These are phyloP conservation scores for Aphyosemion australe DNA, from an alignment of 2,113 vertebrate species.

Conservation along the genomic window DNA sequence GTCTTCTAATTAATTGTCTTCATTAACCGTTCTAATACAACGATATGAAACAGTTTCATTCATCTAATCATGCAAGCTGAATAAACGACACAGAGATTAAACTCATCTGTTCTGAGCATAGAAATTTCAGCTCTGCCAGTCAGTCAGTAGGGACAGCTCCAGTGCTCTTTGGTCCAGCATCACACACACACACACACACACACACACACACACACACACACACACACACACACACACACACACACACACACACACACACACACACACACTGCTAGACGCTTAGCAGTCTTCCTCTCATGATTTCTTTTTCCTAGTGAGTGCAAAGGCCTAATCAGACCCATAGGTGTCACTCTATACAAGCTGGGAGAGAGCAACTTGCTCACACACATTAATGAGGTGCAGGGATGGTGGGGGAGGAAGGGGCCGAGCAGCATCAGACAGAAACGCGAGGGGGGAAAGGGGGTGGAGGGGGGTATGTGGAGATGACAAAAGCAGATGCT, in stretches of 20 bases:
- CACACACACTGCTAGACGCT: constrained; percentile 21
- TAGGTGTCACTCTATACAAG: constrained; percentile 88
- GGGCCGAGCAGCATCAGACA: constrained; percentile 62
- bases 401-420: constrained; percentile 27
- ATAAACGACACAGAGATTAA: constrained; percentile 75
- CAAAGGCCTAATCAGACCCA: constrained; percentile 76
- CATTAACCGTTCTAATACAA: constrained; percentile 82
- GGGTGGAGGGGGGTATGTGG: constrained; percentile 75
- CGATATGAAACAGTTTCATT: constrained; percentile 81
- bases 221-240: constrained; percentile 7
- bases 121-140: constrained; percentile 66
- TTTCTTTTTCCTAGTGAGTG: constrained; percentile 52
- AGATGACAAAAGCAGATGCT: constrained; percentile 84
- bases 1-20: constrained; percentile 82
- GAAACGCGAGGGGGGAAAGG: constrained; percentile 50
- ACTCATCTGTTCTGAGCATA: constrained; percentile 67
- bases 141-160: constrained; percentile 65
- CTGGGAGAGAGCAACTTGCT: constrained; percentile 70
- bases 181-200: constrained; percentile 3
- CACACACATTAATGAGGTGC: constrained; percentile 70
- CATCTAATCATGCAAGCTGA: constrained; percentile 80
- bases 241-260: constrained; percentile 2
- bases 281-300: constrained; percentile 33
- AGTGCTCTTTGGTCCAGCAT: constrained; percentile 45
- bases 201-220: constrained; percentile 19